phyloP scores from a whole-genome alignment of 2,888 invertebrate species.

The Nesidiocoris tenuis region DNA sequence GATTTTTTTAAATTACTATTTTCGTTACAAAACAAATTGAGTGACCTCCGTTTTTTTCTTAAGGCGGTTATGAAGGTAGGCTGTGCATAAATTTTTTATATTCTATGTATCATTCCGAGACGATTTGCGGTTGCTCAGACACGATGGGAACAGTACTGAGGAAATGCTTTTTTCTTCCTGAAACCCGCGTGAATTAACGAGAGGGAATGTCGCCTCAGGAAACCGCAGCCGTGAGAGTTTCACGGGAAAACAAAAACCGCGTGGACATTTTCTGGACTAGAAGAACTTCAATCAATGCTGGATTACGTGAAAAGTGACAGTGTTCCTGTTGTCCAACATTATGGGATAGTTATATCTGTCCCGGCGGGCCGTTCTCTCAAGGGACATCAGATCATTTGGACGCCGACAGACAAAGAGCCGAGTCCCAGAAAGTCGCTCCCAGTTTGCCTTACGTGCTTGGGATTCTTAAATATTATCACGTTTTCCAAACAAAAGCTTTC shows the following conservation, averaged over 20 bases:
- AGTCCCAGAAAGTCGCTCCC: not conserved
- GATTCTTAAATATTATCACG: not conserved
- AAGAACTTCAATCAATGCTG: not conserved
- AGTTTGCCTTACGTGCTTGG: not conserved
- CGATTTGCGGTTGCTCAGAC: not conserved
- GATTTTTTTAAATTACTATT: too few species aligned
- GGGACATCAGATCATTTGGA: not conserved
- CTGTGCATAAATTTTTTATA: too few species aligned
- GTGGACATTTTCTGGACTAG: not conserved
- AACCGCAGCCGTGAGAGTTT: not conserved
- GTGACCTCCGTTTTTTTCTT: too few species aligned
- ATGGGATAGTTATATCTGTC: not conserved
- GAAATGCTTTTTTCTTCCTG: not conserved
- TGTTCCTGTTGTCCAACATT: not conserved
- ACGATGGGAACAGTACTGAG: not conserved
- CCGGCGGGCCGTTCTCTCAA: not conserved
- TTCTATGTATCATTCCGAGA: not conserved
- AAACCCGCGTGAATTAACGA: not conserved
- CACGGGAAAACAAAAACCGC: not conserved
- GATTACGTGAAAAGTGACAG: not conserved
- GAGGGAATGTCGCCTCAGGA: not conserved
- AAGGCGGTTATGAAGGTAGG: too few species aligned
- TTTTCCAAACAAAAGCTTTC: not conserved
- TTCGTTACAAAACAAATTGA: too few species aligned
- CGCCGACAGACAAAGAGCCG: not conserved